Evolutionary conservation across 2,797 vertebrate species (phyloP), one percentile per base, ranked within the genome.

Genomic region (Enteromius mattozi): DNA sequence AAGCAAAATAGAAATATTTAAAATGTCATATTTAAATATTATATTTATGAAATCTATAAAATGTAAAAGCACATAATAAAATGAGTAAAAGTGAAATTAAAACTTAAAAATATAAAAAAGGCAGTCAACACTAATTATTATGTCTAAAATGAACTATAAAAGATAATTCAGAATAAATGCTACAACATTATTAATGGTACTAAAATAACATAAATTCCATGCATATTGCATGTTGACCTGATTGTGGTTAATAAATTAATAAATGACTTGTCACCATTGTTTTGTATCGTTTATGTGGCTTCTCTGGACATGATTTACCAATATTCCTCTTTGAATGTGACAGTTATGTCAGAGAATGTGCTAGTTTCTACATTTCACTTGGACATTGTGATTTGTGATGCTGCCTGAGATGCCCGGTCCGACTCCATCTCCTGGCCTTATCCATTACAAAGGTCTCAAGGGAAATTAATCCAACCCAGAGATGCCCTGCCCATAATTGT

Each of bases 381-480:
- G 17, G 78, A 80, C 40, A 4, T 24, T 77, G 30, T 71, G 72
- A 76, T 81, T 80, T 86, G 79, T 56, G 16, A 54, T 82, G 63
- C 63, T 71, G 76, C 40, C 56, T 76, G 40, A 12, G 49, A 80
- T 81, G 61, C 21, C 78, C 82, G n/a, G 69, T 65, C 51, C 85
- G 30, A 49, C 78, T 81, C 47, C 37, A 56, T 78, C 69, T 75
- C 68, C 69, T 83, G 21, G 35, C 51, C 80, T 71, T 76, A 59
- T 77, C 17, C 35, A 56, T 77, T 83, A 42, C 47, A 56, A 76
- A 42, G 19, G 70, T 59, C 85, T 85, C 85, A 80, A 37, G 88
- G 82, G 85, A 89, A 85, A 87, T 86, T 65, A 87, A 89, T 82
- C 59, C 77, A 82, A 65, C 75, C 33, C 66, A 68, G 79, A 89